These are phyloP conservation scores for Eupeodes latifasciatus DNA, from an alignment of 2,888 invertebrate genomes.

Conservation along the genomic window DNA sequence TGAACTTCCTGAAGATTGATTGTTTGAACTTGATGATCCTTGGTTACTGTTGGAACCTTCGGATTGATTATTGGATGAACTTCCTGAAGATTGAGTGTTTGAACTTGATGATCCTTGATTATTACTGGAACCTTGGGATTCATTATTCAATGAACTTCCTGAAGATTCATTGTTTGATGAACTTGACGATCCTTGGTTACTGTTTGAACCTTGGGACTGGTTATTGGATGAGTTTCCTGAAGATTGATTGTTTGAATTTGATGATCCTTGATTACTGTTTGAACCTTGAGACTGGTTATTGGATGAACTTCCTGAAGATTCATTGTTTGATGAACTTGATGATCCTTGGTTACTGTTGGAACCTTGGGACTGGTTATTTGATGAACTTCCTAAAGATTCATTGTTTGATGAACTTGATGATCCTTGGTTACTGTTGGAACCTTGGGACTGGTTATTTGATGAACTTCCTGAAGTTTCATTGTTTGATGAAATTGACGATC, in stretches of 20 bases:
- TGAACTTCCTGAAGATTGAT: constrained; percentile 36
- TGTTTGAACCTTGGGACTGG: constrained; percentile 28
- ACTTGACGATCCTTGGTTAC: not conserved
- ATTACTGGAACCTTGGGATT: constrained; percentile 40
- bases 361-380: constrained; percentile 27
- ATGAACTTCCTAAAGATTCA: constrained; percentile 28
- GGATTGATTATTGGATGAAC: constrained; percentile 32
- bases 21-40: not conserved
- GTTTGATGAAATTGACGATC: constrained; percentile 13
- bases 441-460: constrained; percentile 32
- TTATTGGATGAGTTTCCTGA: constrained; percentile 29
- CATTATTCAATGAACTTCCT: constrained; percentile 39
- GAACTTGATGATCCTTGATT: constrained; percentile 36
- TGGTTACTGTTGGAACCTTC: constrained; percentile 33
- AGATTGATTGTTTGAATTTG: constrained; percentile 55
- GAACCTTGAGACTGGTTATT: constrained; percentile 24
- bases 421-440: constrained; percentile 47
- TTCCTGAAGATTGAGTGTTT: not conserved
- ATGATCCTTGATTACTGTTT: constrained; percentile 65
- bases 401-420: constrained; percentile 30
- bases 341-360: not conserved
- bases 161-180: constrained; percentile 35
- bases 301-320: constrained; percentile 48
- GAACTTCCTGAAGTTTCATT: constrained; percentile 33
- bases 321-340: constrained; percentile 46